Evolutionary conservation across 2,113 vertebrate species (phyloP).

Genomic region (Echinops telfairi): DNA sequence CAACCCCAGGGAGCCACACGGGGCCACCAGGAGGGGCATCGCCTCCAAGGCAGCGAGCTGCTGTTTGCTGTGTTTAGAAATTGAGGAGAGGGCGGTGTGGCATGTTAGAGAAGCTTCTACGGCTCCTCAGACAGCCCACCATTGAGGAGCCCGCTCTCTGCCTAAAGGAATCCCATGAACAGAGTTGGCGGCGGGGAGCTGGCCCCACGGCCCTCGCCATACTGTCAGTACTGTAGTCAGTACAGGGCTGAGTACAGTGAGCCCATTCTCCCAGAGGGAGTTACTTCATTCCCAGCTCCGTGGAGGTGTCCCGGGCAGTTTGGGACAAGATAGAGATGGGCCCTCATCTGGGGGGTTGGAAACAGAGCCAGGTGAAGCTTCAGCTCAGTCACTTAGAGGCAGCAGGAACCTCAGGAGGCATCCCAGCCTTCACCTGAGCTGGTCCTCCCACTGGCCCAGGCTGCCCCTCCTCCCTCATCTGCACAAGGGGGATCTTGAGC

Average conservation of each 20-base stretch:
- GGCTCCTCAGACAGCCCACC: neutral
- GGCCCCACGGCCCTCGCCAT: neutral
- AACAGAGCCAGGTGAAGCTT: neutral
- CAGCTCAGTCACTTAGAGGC: neutral
- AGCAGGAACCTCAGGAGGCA: neutral
- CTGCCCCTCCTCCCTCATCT: neutral
- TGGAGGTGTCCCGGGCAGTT: neutral
- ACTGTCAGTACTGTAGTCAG: neutral
- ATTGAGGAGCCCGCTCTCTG: neutral
- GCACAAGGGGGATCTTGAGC: neutral
- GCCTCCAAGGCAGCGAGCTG: neutral
- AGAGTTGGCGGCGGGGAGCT: neutral
- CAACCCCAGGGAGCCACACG: neutral
- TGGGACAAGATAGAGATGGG: neutral
- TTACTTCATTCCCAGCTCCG: neutral
- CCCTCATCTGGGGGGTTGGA: neutral
- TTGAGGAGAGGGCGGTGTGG: fast-evolving
- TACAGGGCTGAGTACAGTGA: neutral
- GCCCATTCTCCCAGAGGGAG: neutral
- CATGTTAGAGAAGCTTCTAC: neutral
- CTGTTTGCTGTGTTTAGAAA: neutral
- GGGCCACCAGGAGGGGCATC: neutral
- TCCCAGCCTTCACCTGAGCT: neutral
- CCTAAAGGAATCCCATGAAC: neutral
- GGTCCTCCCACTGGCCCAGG: neutral